Percentiles rank a stretch among this genome's conserved stretches.
Conservation (phyloP, 2,888 invertebrate genomes). For the Nebria salina region DNA sequence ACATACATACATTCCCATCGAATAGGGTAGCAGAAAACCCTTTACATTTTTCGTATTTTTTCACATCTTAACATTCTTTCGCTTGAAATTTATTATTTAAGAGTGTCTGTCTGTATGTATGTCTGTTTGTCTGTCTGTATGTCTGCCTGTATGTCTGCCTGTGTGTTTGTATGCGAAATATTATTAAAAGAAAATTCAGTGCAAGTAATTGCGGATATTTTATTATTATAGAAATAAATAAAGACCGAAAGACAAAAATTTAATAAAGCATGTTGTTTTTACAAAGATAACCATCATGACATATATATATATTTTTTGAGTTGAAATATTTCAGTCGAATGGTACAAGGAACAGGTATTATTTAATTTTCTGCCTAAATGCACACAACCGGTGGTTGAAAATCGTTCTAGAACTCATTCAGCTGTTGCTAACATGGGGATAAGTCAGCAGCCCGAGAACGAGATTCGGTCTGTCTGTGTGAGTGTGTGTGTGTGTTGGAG, state of each 20-base stretch:
- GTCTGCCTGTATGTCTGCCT: too few species aligned
- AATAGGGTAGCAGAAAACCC: too few species aligned
- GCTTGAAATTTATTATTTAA: too few species aligned
- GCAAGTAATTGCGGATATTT: too few species aligned
- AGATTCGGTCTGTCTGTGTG: background rate
- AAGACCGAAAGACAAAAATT: background rate
- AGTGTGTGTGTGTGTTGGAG: background rate
- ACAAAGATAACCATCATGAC: conserved; percentile 36
- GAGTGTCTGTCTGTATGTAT: too few species aligned
- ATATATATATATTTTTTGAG: background rate
- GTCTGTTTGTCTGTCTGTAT: too few species aligned
- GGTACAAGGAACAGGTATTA: conserved; percentile 53
- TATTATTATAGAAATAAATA: background rate
- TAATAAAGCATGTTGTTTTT: conserved; percentile 19
- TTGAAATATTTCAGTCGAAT: conserved; percentile 40
- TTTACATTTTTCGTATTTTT: too few species aligned
- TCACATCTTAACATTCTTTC: too few species aligned
- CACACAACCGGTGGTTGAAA: conserved; percentile 50
- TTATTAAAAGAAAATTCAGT: too few species aligned
- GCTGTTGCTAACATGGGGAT: conserved; percentile 31
- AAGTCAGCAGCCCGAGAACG: background rate
- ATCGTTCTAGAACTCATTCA: conserved; percentile 8
- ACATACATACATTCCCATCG: background rate
- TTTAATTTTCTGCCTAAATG: conserved; percentile 62
- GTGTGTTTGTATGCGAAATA: too few species aligned